phyloP scores from a whole-genome alignment of 1,140 invertebrate genomes.

The Gerris buenoi region DNA sequence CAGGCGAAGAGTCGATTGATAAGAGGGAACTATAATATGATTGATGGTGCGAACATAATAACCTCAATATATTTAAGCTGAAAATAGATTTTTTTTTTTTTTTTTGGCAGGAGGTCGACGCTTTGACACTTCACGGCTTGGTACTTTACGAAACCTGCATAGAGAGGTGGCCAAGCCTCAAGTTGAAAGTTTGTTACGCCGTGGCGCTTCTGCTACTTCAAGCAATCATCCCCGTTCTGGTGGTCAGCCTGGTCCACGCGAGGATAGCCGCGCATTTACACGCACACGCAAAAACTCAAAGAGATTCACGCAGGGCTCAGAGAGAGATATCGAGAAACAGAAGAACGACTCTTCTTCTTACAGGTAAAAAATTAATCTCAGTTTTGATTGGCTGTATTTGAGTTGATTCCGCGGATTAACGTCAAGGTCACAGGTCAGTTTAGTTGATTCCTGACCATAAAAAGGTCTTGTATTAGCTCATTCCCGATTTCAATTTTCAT shows the following conservation, averaged over 20 bases:
- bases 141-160: conserved; percentile 31
- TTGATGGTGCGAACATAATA: too few species aligned
- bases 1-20: too few species aligned
- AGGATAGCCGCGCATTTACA: conserved; percentile 34
- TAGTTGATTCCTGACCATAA: too few species aligned
- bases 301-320: conserved; percentile 24
- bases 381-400: too few species aligned
- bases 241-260: conserved; percentile 37
- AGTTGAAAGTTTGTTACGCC: conserved; percentile 34
- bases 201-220: conserved; percentile 37
- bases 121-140: conserved; percentile 26
- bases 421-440: too few species aligned
- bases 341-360: conserved; percentile 35
- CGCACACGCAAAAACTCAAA: conserved; percentile 24
- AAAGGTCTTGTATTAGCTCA: too few species aligned
- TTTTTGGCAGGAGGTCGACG: conserved; percentile 32
- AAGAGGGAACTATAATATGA: too few species aligned
- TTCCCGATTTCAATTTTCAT: too few species aligned
- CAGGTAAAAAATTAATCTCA: conserved; percentile 17
- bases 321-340: conserved; percentile 35
- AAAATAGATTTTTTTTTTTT: background rate
- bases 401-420: too few species aligned
- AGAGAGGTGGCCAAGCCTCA: conserved; percentile 31
- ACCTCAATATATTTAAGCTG: too few species aligned
- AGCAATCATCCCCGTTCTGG: conserved; percentile 38